Evolutionary conservation across 2,888 invertebrate genomes (phyloP), one percentile per base, ranked within the genome.

Genomic region (Macrophya alboannulata): DNA sequence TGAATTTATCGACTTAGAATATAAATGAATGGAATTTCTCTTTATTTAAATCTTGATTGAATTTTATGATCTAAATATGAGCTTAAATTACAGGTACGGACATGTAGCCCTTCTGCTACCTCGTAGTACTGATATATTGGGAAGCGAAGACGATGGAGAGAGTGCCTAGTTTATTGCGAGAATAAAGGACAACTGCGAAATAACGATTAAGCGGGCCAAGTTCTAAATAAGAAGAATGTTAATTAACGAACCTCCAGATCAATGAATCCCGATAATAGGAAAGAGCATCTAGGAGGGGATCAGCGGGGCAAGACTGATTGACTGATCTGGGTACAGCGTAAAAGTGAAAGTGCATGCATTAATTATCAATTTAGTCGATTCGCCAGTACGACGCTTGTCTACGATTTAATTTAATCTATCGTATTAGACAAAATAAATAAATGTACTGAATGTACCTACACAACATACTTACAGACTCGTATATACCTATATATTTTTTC

Each of bases 81-180:
- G 1, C 1, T 86, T 17, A 37, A 62, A 45, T 76, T 76, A 10
- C 65, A 93, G 93, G 84, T 93, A 93, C 85, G 91, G 91, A 81
- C 92, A 93, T 85, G 93, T 93, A 62, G 91, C 93, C 72, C 88
- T 93, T 65, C 88, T 93, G 37, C 88, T 93, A 84, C 93, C 93
- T 83, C 90, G 93, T 86, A 91, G 89, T 86, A 91, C 91, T 31
- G 91, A 92, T 81, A 86, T 90, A 37, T 88, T 92, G 77, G 89
- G 90, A 15, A 90, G 89, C 68, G 92, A 93, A 55, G 93, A 93
- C 81, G 93, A 92, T 86, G 90, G 90, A 37, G 92, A 92, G 86
- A 92, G 91, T 86, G 90, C 91, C 85, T 93, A 90, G 88, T 17
- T 37, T 37, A 37, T 55, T 21, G 17, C 12, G 10, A 15, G 17